Evolutionary conservation across 2,113 vertebrate genomes (phyloP).

Genomic region (Istiophorus platypterus): DNA sequence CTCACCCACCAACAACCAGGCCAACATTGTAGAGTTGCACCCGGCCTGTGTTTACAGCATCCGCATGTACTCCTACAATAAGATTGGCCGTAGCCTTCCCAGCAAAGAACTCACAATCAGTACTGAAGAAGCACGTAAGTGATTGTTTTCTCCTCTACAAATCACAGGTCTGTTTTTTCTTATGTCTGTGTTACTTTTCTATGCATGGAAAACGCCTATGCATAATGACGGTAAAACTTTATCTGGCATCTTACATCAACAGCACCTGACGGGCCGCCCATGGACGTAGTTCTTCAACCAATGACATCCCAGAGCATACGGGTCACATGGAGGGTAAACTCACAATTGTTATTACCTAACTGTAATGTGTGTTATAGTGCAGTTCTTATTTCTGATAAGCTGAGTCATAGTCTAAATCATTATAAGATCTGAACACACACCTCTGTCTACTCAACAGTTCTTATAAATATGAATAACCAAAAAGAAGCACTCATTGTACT

Average conservation of each 20-base stretch:
- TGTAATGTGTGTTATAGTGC: neutral
- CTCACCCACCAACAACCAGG: conserved; percentile 98
- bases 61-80: conserved; percentile 99
- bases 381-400: neutral
- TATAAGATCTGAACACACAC: neutral
- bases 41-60: conserved; percentile 98
- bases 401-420: neutral
- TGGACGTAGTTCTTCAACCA: conserved; percentile 95
- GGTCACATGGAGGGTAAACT: conserved; percentile 96
- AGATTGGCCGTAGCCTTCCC: conserved; percentile 96
- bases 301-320: conserved; percentile 98
- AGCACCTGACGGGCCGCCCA: conserved; percentile 96
- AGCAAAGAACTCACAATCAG: conserved; percentile 99
- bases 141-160: neutral
- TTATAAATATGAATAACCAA: conserved; percentile 2
- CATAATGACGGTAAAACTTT: neutral
- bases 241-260: conserved; percentile 25
- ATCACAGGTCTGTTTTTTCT: neutral
- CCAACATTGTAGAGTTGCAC: conserved; percentile 97
- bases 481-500: neutral
- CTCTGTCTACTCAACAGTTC: neutral
- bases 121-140: conserved; percentile 96
- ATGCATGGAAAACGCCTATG: neutral
- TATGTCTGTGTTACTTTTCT: neutral
- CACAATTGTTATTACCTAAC: neutral